These are phyloP conservation scores for Corydoras sp. DNA, from an alignment of 2,113 vertebrate genomes.

Conservation along the genomic window DNA sequence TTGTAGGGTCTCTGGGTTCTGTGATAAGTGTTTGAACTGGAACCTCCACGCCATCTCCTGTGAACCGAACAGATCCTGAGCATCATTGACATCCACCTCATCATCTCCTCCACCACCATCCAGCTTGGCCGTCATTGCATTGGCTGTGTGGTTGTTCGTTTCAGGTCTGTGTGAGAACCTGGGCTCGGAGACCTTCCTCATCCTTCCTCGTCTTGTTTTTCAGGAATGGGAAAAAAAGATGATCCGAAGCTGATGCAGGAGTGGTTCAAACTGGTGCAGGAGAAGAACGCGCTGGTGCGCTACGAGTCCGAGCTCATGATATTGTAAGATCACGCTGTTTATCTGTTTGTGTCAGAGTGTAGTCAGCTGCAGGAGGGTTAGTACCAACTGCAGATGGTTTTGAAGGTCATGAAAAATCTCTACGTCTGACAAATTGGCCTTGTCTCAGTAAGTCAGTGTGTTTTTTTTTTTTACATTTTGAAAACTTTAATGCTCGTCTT, in stretches of 20 bases:
- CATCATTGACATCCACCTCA: no score
- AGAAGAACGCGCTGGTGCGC: constrained; percentile 96
- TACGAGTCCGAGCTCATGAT: constrained; percentile 98
- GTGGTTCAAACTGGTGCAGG: constrained; percentile 98
- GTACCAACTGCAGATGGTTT: no score
- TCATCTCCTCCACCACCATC: constrained; percentile 43
- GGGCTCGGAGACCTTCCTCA: constrained; percentile 29
- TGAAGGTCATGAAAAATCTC: no score
- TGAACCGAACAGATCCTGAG: neutral
- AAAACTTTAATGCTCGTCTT: no score
- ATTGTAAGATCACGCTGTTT: constrained; percentile 74
- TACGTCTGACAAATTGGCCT: no score
- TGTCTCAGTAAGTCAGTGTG: no score
- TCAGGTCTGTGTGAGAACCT: constrained; percentile 31
- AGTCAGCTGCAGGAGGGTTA: no score
- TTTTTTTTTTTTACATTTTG: no score
- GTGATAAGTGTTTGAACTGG: constrained; percentile 35
- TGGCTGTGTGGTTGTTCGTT: constrained; percentile 45
- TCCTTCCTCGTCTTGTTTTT: constrained; percentile 35
- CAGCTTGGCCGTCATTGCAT: constrained; percentile 65
- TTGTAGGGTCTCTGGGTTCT: neutral
- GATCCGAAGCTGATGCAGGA: constrained; percentile 98
- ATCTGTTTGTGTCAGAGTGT: no score
- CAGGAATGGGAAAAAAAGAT: constrained; percentile 99
- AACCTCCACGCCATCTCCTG: constrained; percentile 54